Evolutionary conservation across 2,888 invertebrate species (phyloP), one percentile per base, ranked within the genome.

Genomic region (Spilosoma lubricipeda): DNA sequence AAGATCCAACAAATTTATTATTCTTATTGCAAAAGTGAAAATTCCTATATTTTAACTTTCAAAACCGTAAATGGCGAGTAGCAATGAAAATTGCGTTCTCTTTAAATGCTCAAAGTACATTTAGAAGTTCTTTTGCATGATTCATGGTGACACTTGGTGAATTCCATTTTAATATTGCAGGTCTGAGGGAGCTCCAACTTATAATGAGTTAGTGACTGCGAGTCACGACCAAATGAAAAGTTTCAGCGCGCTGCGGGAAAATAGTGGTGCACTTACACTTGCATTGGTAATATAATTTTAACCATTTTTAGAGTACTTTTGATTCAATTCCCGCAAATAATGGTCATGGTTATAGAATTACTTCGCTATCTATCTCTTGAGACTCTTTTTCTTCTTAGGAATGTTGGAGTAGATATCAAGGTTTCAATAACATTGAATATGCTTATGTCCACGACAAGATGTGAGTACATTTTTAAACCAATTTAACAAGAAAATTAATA

Each of bases 191-290:
- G 66, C 56, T 77, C 23, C 23, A 83, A 85, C 79, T 86, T 82
- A 78, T 86, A 87, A 87, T 86, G 84, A 85, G 81, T 83, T 80
- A 73, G 81, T 74, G 72, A 76, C 69, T 84, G 86, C 86, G 83
- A 88, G 86, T 87, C 87, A 87, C 79, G 56, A 66, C 74, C 36
- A 70, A 78, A 84, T 77, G 74, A 75, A 81, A 83, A 82, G 73
- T 80, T 77, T 70, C 8, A 52, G 59, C 52, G 39, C 65, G 67
- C 33, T 71, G 56, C 67, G 67, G 48, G 4, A 27, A 45, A 42
- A 59, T 42, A 56, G 27, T 18, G 67, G 52, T 11, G 18, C 15
- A 11, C 33, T 36, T 8, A 48, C 39, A 70, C 70, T 63, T n/a
- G 7, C 36, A 36, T 27, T 23, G 36, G n/a, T 15, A 4, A 9